Conservation (phyloP, 2,113 vertebrate genomes). For the Petaurus breviceps region DNA sequence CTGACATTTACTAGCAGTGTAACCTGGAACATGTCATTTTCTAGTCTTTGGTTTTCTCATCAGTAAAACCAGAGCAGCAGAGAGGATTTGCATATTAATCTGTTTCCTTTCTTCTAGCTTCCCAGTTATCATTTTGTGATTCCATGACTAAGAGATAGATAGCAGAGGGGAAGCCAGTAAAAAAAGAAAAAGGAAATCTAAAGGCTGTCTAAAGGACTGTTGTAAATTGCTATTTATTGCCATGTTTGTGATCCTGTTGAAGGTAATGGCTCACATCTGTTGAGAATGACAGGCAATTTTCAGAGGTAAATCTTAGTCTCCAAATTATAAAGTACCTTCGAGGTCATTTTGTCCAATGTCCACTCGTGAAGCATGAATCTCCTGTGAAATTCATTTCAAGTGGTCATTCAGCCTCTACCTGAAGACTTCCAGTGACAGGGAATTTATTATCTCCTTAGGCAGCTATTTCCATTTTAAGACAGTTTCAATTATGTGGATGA, state of each 20-base stretch:
- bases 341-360: background rate
- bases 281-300: background rate
- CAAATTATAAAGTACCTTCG: background rate
- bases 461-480: background rate
- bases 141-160: slow-evolving; percentile 2
- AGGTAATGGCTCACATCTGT: background rate
- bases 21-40: background rate
- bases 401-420: background rate
- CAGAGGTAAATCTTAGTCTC: background rate
- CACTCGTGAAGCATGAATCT: background rate
- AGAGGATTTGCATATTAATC: background rate
- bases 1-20: background rate
- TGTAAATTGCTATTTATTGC: fast-evolving
- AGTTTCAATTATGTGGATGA: background rate
- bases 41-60: background rate
- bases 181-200: slow-evolving; percentile 42
- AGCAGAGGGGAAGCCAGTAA: slow-evolving; percentile 54
- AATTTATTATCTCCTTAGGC: background rate
- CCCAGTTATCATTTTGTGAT: background rate
- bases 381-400: background rate
- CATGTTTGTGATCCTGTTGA: background rate
- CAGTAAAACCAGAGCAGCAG: background rate
- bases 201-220: background rate
- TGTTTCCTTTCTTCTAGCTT: background rate
- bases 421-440: background rate